These are phyloP conservation scores for Sylvilagus bachmani DNA, from an alignment of 2,113 vertebrate genomes.

Conservation along the genomic window DNA sequence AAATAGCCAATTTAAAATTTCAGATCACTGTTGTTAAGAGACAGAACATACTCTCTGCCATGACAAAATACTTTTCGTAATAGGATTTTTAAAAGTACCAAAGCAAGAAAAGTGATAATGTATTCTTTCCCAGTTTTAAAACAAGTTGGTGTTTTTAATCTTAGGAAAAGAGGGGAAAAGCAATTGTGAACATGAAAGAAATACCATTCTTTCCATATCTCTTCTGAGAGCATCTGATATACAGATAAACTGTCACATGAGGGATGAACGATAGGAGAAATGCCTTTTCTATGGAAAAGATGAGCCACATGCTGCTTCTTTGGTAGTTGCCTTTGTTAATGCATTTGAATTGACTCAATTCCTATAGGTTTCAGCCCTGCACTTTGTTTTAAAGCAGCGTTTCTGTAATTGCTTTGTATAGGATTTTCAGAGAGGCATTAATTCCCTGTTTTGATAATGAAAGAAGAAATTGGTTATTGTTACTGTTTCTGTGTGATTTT, in stretches of 20 bases:
- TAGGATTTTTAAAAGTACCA: constrained; percentile 22
- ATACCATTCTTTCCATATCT: constrained; percentile 50
- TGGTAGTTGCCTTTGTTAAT: constrained; percentile 43
- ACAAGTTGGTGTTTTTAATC: constrained; percentile 53
- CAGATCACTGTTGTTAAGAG: constrained; percentile 56
- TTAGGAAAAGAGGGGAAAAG: constrained; percentile 55
- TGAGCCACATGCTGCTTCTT: constrained; percentile 51
- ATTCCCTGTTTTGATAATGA: constrained; percentile 45
- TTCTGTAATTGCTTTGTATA: constrained; percentile 55
- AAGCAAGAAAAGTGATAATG: constrained; percentile 52
- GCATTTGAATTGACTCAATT: constrained; percentile 39
- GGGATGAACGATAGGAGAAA: constrained; percentile 47
- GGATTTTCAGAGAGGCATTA: constrained; percentile 51
- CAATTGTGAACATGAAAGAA: constrained; percentile 66
- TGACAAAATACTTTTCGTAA: constrained; percentile 44
- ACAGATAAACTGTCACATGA: constrained; percentile 13
- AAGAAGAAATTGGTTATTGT: constrained; percentile 51
- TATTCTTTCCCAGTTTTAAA: constrained; percentile 63
- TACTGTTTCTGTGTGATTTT: constrained; percentile 40
- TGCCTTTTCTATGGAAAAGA: constrained; percentile 50
- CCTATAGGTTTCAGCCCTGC: neutral
- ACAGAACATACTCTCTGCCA: constrained; percentile 7
- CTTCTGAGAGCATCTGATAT: constrained; percentile 47
- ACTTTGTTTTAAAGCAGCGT: constrained; percentile 63
- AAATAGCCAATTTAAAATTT: constrained; percentile 55